Base-by-base conservation (phyloP, 2,797 vertebrate genomes). In the Graptemys geographica region DNA sequence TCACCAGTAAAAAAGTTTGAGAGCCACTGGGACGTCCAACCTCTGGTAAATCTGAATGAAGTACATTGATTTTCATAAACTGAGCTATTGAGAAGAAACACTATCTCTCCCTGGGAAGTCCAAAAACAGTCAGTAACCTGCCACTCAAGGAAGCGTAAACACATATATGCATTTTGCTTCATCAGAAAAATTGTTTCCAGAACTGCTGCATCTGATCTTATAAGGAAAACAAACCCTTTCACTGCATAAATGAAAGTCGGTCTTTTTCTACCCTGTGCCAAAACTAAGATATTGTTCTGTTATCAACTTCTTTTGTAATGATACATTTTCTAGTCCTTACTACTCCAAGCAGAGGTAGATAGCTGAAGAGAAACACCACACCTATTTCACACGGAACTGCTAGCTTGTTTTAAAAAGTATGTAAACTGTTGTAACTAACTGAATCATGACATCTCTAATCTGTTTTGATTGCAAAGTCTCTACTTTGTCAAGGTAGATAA, bases 71-170 rank as follows among this genome's bases (percentile, higher is more conserved):
- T 44, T 4, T 74, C 65, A 55, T 41, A 72, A 85, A 85, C 31
- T 85, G n/a, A 85, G 33, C n/a, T 85, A 27, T 41, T 69, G 25
- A 85, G 47, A 18, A 74, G 65, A 74, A 23, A n/a, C n/a, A 55
- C 25, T 72, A 33, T 37, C 59, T 49, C 91, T 89, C 92, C 55
- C 72, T 49, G 51, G 44, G 4, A 85, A 27, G 88, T 94, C 21
- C 81, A 78, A 86, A 11, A 37, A n/a, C 51, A 79, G 83, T 44
- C 18, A 53, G 27, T 23, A 69, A 86, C 81, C 44, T 72, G 79
- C 1, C 37, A 28, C 15, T 47, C 41, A 81, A 65, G 82, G 11
- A 33, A 55, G 44, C 37, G 8, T 53, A 88, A 92, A 82, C 28
- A 81, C 18, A 81, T 8, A 53, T 33, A 83, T 19, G 79, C 3